phyloP scores from a whole-genome alignment of 2,888 invertebrate genomes.

The Chrysolina oricalcia region DNA sequence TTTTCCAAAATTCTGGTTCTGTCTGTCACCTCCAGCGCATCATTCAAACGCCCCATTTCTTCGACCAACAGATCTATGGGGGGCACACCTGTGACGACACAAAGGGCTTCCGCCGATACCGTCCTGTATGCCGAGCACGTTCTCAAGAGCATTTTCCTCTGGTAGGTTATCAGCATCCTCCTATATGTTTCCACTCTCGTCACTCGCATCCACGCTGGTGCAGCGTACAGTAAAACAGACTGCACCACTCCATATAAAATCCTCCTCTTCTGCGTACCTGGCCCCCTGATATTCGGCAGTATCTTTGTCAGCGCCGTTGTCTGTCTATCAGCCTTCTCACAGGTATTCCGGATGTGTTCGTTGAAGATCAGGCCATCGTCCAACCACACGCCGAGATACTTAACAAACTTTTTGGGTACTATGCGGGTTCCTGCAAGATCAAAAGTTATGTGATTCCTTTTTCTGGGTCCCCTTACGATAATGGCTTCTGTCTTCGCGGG shows the following conservation, averaged over 20 bases:
- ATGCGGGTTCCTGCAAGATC: too few relatives aligned
- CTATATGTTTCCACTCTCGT: too few relatives aligned
- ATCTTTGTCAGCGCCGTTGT: background rate
- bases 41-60: too few relatives aligned
- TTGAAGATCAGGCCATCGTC: too few relatives aligned
- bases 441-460: too few relatives aligned
- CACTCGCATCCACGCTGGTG: too few relatives aligned
- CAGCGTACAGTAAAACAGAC: too few relatives aligned
- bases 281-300: background rate
- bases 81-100: constrained; percentile 31
- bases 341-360: background rate
- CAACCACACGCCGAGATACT: background rate
- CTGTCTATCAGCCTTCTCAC: background rate
- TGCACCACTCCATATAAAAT: background rate
- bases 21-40: too few relatives aligned
- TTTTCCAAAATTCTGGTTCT: too few relatives aligned
- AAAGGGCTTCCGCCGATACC: constrained; percentile 32
- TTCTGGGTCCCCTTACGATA: too few relatives aligned
- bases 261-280: too few relatives aligned
- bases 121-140: constrained; percentile 30
- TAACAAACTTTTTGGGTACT: background rate
- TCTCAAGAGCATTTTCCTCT: background rate
- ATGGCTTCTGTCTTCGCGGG: background rate
- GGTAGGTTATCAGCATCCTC: background rate
- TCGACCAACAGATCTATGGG: constrained; percentile 36